Base-by-base conservation (phyloP, 2,797 vertebrate species). In the Aeoliscus strigatus region DNA sequence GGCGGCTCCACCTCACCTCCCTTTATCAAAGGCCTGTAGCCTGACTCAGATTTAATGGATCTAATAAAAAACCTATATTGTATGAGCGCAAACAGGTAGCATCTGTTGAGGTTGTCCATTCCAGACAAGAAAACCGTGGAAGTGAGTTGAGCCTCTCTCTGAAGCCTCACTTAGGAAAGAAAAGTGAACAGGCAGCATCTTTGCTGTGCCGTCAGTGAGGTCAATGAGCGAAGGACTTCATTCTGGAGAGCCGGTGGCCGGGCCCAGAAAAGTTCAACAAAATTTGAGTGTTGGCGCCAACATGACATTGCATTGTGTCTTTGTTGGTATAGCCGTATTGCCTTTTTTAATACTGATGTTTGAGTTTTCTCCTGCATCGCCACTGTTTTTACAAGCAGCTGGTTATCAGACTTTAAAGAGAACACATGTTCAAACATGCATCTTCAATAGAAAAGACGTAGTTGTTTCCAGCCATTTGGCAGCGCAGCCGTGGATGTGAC, bases 91-190 rank as follows among this genome's bases (percentile, higher is more conserved):
- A 65, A 61, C 48, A 50, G 60, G 53, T 54, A 62, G 60, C 29
- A 37, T 67, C 71, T 66, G 38, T 37, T 41, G 49, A 71, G 39
- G 61, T 72, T 51, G 75, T 80, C 68, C 60, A 82, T 79, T 85
- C 78, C 78, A 70, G 18, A 48, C n/a, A 47, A 67, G 64, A 71
- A 45, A 64, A 59, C 40, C 35, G 50, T 16, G 40, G 17, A 33
- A 60, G 50, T 34, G 60, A 61, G 54, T 43, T 12, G 38, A 25
- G 53, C 42, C 68, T 73, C 52, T 76, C 56, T 62, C 23, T 62
- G 36, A 58, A 30, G 55, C 44, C 48, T 69, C 26, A 11, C 50
- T 21, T 53, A 59, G 41, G 43, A 55, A 39, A 55, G 26, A 13
- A 1, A 28, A 52, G 27, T 23, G 24, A 46, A 36, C 42, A 31